Percentiles rank a stretch among this genome's conserved stretches.
phyloP scores from a whole-genome alignment of 2,113 vertebrate species.

The Syngnathus floridae region DNA sequence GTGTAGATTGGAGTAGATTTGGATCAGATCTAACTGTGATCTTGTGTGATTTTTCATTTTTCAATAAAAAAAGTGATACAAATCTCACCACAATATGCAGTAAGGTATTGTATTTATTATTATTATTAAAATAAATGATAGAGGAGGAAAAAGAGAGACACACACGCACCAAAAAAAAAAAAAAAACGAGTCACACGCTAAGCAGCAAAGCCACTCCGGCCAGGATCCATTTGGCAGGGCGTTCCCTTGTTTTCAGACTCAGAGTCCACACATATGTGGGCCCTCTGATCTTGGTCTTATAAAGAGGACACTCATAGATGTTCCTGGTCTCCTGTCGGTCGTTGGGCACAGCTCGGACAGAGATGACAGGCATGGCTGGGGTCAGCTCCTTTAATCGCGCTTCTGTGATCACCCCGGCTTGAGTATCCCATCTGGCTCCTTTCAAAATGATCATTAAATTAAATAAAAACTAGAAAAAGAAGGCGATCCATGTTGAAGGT shows the following conservation, averaged over 20 bases:
- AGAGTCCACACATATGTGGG: slow-evolving; percentile 67
- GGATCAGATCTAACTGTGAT: slow-evolving; percentile 59
- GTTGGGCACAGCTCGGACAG: slow-evolving; percentile 65
- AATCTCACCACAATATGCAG: not conserved
- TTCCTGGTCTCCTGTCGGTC: slow-evolving; percentile 72
- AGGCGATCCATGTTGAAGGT: not conserved
- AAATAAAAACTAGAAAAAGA: not conserved
- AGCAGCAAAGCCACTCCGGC: slow-evolving; percentile 73
- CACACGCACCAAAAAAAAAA: not conserved
- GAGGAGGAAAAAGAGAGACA: not conserved
- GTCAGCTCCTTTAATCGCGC: slow-evolving; percentile 68
- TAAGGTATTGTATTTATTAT: not conserved
- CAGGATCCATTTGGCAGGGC: slow-evolving; percentile 68
- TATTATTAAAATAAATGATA: not conserved
- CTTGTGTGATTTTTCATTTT: slow-evolving; percentile 60
- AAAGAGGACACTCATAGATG: slow-evolving; percentile 73
- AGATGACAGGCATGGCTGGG: slow-evolving; percentile 67
- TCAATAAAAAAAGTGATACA: slow-evolving; percentile 60
- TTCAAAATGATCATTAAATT: not conserved
- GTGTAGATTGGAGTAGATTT: slow-evolving; percentile 44
- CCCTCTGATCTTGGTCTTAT: slow-evolving; percentile 70
- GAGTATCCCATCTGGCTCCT: slow-evolving; percentile 74
- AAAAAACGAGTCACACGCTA: slow-evolving; percentile 57
- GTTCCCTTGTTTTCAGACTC: slow-evolving; percentile 71
- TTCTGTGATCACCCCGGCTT: slow-evolving; percentile 64